phyloP scores from a whole-genome alignment of 2,113 vertebrate species.

The Syngnathus scovelli region DNA sequence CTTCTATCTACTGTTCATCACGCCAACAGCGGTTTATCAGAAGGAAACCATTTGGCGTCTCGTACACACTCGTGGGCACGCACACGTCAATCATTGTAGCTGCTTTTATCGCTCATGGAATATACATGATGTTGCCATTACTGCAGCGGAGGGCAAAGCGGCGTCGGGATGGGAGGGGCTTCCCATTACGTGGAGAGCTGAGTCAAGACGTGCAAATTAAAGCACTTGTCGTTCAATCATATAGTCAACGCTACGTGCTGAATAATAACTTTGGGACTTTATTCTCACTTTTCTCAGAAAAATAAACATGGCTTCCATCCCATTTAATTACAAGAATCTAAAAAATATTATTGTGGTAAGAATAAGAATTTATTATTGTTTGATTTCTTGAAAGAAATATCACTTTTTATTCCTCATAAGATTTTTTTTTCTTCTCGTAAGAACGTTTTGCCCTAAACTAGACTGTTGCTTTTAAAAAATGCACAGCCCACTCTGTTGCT shows the following conservation, averaged over 20 bases:
- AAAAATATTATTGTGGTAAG: too few relatives aligned
- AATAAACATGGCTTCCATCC: too few relatives aligned
- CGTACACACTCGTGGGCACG: slow-evolving; percentile 9
- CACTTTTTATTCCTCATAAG: too few relatives aligned
- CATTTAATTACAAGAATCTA: too few relatives aligned
- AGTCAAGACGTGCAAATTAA: not conserved
- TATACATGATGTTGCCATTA: slow-evolving; percentile 58
- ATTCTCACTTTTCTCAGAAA: too few relatives aligned
- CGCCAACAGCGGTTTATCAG: slow-evolving; percentile 50
- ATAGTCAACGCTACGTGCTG: not conserved
- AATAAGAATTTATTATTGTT: too few relatives aligned
- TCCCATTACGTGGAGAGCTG: not conserved
- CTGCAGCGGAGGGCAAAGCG: slow-evolving; percentile 10
- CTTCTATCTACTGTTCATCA: slow-evolving; percentile 18
- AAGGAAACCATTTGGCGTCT: slow-evolving; percentile 53
- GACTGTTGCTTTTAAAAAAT: slow-evolving; percentile 64
- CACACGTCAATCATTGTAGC: slow-evolving; percentile 33
- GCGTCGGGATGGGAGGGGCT: not conserved
- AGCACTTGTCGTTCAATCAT: not conserved
- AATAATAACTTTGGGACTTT: too few relatives aligned
- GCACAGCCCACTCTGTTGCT: slow-evolving; percentile 62
- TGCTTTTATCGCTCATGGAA: slow-evolving; percentile 57
- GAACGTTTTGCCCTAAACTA: slow-evolving; percentile 1
- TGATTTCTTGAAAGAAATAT: too few relatives aligned
- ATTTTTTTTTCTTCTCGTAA: too few relatives aligned